Percentiles rank a stretch among this genome's conserved stretches.
Evolutionary conservation across 2,113 vertebrate genomes (phyloP).

Genomic region (Brachyhypopomus gauderio): DNA sequence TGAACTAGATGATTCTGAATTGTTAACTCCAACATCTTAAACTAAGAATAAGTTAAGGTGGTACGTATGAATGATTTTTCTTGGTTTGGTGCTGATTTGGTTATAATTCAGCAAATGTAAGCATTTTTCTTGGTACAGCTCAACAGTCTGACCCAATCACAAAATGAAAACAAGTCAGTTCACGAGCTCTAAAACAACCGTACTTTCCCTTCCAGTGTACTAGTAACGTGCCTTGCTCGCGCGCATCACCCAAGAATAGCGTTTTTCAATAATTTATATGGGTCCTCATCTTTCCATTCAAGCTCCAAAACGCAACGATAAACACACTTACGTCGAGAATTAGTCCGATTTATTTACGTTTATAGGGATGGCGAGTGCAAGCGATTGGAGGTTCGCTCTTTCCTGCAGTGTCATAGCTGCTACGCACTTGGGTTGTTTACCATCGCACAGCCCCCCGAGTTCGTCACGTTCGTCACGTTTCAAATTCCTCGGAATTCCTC

Average conservation of each 20-base stretch:
- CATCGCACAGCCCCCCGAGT: conserved; percentile 6
- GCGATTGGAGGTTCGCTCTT: not conserved
- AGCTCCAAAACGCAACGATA: not conserved
- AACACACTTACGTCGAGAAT: not conserved
- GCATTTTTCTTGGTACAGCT: not conserved
- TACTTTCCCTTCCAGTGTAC: not conserved
- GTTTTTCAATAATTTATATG: conserved; percentile 19
- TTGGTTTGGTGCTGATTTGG: not conserved
- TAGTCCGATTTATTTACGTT: not conserved
- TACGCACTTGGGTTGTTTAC: conserved; percentile 50
- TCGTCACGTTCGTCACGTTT: conserved; percentile 46
- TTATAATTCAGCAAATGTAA: not conserved
- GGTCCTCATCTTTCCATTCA: not conserved
- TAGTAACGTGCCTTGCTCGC: no score
- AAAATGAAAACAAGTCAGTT: conserved; percentile 8
- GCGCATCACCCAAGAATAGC: not conserved
- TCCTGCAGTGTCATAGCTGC: conserved; percentile 28
- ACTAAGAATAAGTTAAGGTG: no score
- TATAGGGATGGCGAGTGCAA: not conserved
- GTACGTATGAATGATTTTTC: not conserved
- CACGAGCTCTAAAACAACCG: conserved; percentile 8
- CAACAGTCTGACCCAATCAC: not conserved
- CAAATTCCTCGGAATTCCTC: conserved; percentile 46
- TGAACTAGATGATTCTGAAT: no score
- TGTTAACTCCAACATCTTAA: no score